Percentiles rank a stretch among this genome's conserved stretches.
phyloP scores from a whole-genome alignment of 2,888 invertebrate genomes.

The Miltochrista miniata region DNA sequence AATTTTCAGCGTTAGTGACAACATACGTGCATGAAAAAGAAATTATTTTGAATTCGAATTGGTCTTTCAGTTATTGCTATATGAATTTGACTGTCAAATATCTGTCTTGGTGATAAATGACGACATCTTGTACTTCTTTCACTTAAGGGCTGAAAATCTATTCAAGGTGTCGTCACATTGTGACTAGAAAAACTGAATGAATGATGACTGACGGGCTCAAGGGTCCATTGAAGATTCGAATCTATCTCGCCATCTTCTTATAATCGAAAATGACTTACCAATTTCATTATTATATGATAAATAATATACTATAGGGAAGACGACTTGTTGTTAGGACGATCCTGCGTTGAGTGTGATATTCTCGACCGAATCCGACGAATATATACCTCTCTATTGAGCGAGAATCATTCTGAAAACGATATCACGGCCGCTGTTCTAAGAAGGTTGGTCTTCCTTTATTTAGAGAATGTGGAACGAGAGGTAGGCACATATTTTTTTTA shows the following conservation, averaged over 20 bases:
- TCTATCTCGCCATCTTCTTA: neutral
- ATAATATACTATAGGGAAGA: constrained; percentile 43
- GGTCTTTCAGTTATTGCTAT: no score
- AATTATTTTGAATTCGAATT: no score
- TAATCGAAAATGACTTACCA: constrained; percentile 63
- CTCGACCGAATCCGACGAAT: constrained; percentile 44
- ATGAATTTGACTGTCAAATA: no score
- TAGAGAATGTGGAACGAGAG: constrained; percentile 48
- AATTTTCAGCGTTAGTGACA: no score
- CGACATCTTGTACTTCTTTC: no score
- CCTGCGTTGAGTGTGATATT: constrained; percentile 66
- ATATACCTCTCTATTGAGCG: constrained; percentile 63
- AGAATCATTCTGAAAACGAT: constrained; percentile 67
- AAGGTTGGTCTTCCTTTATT: constrained; percentile 57
- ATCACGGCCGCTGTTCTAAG: constrained; percentile 65
- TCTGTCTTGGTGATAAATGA: no score
- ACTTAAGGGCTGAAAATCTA: neutral
- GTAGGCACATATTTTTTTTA: constrained; percentile 25
- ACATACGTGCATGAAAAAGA: no score
- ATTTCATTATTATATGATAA: constrained; percentile 64
- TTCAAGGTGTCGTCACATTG: neutral
- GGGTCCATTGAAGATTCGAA: neutral
- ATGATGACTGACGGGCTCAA: neutral
- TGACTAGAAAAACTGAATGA: no score
- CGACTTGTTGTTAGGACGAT: constrained; percentile 51